Conservation (phyloP, 2,797 vertebrate species). For the Gorsachius magnificus region DNA sequence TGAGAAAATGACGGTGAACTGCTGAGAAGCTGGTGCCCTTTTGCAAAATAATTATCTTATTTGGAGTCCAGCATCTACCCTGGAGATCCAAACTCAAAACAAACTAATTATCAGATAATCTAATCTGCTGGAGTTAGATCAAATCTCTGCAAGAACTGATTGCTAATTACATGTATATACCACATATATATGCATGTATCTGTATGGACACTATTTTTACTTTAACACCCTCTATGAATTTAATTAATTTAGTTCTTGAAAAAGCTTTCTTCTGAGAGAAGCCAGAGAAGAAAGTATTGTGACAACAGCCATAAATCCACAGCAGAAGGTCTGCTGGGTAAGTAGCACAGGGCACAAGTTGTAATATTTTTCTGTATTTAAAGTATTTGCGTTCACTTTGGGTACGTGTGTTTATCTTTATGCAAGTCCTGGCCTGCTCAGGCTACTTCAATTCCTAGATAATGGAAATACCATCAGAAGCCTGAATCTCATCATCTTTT, state of each 20-base stretch:
- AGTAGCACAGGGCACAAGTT: neutral
- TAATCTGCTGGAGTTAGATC: neutral
- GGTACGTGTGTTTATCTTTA: slow-evolving; percentile 14
- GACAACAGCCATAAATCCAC: slow-evolving; percentile 41
- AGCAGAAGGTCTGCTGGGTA: slow-evolving; percentile 11
- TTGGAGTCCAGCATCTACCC: neutral
- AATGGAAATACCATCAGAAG: slow-evolving; percentile 51
- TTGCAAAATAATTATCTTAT: neutral
- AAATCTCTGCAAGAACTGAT: neutral
- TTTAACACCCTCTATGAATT: neutral
- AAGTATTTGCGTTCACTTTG: neutral
- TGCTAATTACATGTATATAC: neutral
- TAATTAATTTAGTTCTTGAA: slow-evolving; percentile 27
- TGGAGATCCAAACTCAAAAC: neutral
- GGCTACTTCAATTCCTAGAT: slow-evolving; percentile 22
- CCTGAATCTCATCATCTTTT: slow-evolving; percentile 34
- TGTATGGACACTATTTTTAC: neutral
- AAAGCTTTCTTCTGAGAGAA: neutral
- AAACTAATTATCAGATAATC: neutral
- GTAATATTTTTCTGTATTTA: neutral
- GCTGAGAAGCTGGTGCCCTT: neutral
- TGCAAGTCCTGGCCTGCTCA: slow-evolving; percentile 23
- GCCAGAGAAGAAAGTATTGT: slow-evolving; percentile 6
- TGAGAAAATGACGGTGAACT: neutral
- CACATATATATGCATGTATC: rapidly evolving